A percentile compares a stretch with the other conserved stretches of the same genome.
Evolutionary conservation across 2,888 invertebrate species (phyloP).

Genomic region (Lacanobia oleracea): DNA sequence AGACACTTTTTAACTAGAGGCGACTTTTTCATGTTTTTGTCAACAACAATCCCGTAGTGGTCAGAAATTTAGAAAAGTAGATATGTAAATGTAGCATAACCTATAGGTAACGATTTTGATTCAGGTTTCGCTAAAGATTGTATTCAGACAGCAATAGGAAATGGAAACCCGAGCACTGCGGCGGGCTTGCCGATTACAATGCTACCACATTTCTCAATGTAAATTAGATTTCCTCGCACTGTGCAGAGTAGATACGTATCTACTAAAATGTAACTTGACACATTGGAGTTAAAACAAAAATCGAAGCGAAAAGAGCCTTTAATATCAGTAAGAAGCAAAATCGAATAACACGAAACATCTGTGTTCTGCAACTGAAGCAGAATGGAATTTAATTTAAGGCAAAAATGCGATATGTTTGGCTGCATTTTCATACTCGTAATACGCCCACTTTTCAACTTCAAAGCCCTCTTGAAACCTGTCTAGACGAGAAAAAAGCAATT

Average conservation of each 20-base stretch:
- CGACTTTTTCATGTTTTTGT: background rate
- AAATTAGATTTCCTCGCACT: conserved; percentile 18
- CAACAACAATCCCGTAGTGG: background rate
- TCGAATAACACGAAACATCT: background rate
- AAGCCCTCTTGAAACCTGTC: conserved; percentile 24
- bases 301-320: background rate
- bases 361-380: background rate
- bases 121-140: conserved; percentile 5
- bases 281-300: conserved; percentile 17
- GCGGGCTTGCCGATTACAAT: conserved; percentile 18
- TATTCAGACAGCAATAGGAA: conserved; percentile 26
- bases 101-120: background rate
- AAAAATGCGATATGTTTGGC: background rate
- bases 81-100: background rate
- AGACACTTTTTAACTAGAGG: background rate
- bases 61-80: background rate
- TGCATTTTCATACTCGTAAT: conserved; percentile 4
- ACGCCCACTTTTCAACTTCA: background rate
- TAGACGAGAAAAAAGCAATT: conserved; percentile 36
- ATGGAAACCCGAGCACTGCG: conserved; percentile 8
- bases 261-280: background rate
- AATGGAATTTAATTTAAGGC: conserved; percentile 1
- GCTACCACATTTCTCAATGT: conserved; percentile 11
- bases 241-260: background rate
- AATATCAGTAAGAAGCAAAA: conserved; percentile 7